phyloP scores from a whole-genome alignment of 1,140 invertebrate species.

The Magallana ariakensis region DNA sequence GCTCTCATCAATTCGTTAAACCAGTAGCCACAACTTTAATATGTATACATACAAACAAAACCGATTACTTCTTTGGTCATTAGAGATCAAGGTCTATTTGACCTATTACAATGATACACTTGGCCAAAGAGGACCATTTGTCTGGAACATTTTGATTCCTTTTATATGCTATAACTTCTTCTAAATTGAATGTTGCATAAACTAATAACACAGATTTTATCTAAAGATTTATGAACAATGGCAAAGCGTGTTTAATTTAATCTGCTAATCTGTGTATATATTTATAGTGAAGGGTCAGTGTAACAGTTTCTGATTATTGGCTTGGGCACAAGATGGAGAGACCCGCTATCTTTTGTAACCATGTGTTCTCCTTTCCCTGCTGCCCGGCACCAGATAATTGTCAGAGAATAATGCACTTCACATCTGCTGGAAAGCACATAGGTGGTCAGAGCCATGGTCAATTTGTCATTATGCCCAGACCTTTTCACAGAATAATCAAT shows the following conservation, averaged over 20 bases:
- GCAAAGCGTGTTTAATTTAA: constrained; percentile 11
- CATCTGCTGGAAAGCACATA: not conserved
- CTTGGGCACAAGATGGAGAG: not conserved
- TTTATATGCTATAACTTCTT: not conserved
- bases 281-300: not conserved
- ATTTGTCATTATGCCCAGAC: constrained; percentile 26
- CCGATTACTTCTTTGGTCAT: constrained; percentile 1
- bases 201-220: not conserved
- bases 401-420: constrained; percentile 21
- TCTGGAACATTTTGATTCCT: not conserved
- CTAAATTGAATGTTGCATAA: not conserved
- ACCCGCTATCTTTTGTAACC: not conserved
- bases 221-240: constrained; percentile 12
- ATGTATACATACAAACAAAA: not conserved
- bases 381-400: not conserved
- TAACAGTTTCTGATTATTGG: constrained; percentile 1
- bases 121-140: not conserved
- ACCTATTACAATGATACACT: not conserved
- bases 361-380: not conserved
- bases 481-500: constrained; percentile 5
- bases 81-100: not conserved
- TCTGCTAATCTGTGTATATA: not conserved
- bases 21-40: too few relatives aligned
- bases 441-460: not conserved
- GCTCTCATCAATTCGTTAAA: too few relatives aligned